A percentile compares a stretch with the other conserved stretches of the same genome.
These are phyloP conservation scores for Lycocorax pyrrhopterus DNA, from an alignment of 2,113 vertebrate genomes.

Conservation along the genomic window DNA sequence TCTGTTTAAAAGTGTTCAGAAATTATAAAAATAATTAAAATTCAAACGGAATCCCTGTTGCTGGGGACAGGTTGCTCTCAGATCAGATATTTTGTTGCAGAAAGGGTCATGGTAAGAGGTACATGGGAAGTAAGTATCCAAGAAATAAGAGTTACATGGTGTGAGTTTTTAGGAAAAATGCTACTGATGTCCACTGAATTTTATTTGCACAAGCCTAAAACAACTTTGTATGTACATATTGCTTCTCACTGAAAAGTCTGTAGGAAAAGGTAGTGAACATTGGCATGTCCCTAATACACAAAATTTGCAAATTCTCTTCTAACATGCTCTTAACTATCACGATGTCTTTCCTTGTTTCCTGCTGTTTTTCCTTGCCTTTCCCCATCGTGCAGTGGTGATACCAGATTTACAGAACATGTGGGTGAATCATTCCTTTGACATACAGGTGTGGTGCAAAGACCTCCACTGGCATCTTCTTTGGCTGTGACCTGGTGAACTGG, in stretches of 20 bases:
- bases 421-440: slow-evolving; percentile 82
- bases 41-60: neutral
- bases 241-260: neutral
- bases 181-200: neutral
- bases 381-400: slow-evolving; percentile 78
- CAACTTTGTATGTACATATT: neutral
- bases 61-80: neutral
- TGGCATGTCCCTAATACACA: slow-evolving; percentile 42
- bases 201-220: neutral
- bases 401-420: slow-evolving; percentile 82
- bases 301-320: slow-evolving; percentile 48
- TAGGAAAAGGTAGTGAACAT: neutral
- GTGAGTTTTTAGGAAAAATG: neutral
- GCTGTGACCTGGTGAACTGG: slow-evolving; percentile 93
- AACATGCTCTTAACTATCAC: slow-evolving; percentile 63
- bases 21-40: neutral
- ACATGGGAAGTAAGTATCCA: neutral
- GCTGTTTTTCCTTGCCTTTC: slow-evolving; percentile 62
- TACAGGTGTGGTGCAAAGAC: slow-evolving; percentile 82
- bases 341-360: slow-evolving; percentile 73
- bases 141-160: neutral
- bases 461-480: slow-evolving; percentile 83
- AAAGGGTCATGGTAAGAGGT: neutral
- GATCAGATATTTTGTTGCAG: neutral
- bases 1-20: neutral